phyloP scores from a whole-genome alignment of 1,140 invertebrate genomes.

The Branchinecta lynchi region DNA sequence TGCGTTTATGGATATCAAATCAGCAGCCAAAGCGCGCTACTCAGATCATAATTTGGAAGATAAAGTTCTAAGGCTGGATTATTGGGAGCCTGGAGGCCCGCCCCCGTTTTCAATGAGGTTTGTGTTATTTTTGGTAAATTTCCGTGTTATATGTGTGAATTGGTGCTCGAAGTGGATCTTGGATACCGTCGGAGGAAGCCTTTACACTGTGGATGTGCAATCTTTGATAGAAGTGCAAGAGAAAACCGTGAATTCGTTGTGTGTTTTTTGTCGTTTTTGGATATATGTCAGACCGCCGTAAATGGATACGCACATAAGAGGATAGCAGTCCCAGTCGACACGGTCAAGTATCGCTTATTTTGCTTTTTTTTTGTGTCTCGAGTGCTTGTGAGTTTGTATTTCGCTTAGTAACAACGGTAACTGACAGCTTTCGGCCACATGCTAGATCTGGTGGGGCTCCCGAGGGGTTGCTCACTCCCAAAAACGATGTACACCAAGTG shows the following conservation, averaged over 20 bases:
- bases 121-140: not conserved
- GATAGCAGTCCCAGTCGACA: too few species aligned
- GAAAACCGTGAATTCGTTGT: conserved; percentile 10
- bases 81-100: conserved; percentile 71
- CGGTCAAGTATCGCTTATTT: conserved; percentile 9
- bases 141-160: not conserved
- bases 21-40: conserved; percentile 78
- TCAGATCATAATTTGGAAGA: conserved; percentile 75
- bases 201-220: not conserved
- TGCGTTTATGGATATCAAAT: conserved; percentile 92
- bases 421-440: too few species aligned
- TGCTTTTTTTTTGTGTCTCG: not conserved
- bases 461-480: too few species aligned
- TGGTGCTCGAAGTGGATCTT: too few species aligned
- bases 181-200: not conserved
- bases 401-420: too few species aligned
- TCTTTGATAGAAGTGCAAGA: too few species aligned
- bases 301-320: too few species aligned
- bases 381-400: too few species aligned
- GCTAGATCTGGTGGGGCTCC: too few species aligned
- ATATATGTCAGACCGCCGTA: too few species aligned
- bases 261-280: too few species aligned
- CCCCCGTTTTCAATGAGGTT: conserved; percentile 30
- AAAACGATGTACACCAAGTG: too few species aligned
- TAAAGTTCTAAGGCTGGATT: conserved; percentile 68